phyloP scores from a whole-genome alignment of 2,113 vertebrate genomes.

The Crotalus viridis region DNA sequence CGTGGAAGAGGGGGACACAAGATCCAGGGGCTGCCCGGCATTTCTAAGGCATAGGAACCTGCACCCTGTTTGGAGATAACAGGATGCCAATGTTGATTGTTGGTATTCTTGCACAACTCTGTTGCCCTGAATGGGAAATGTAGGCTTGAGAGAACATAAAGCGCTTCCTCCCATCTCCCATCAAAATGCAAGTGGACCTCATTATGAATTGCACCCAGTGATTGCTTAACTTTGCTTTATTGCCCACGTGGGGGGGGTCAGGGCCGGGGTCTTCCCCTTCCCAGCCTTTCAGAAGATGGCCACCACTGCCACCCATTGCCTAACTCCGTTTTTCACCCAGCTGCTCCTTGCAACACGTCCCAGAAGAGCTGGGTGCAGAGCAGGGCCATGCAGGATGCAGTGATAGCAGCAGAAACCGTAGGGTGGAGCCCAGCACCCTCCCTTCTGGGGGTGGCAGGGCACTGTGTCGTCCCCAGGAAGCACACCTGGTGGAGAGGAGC shows the following conservation, averaged over 20 bases:
- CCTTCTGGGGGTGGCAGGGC: not conserved
- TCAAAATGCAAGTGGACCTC: accelerated
- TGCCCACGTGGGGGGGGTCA: accelerated
- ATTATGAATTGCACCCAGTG: not conserved
- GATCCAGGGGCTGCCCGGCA: not conserved
- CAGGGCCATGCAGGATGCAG: not conserved
- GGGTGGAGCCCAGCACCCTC: not conserved
- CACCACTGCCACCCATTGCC: no score
- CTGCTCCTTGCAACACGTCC: not conserved
- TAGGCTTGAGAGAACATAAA: not conserved
- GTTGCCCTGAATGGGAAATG: not conserved
- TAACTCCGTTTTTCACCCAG: no score
- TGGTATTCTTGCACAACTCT: not conserved
- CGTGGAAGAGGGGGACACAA: not conserved
- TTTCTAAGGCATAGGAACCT: not conserved
- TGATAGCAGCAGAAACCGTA: not conserved
- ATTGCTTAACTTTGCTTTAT: not conserved
- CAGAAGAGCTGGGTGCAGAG: not conserved
- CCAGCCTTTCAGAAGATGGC: not conserved
- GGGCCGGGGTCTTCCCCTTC: no score
- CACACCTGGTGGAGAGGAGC: not conserved
- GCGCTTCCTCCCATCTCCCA: not conserved
- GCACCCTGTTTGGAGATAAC: not conserved
- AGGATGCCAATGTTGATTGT: not conserved
- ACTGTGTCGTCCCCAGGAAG: not conserved